Evolutionary conservation across 2,113 vertebrate species (phyloP).

Genomic region (Mobula birostris): DNA sequence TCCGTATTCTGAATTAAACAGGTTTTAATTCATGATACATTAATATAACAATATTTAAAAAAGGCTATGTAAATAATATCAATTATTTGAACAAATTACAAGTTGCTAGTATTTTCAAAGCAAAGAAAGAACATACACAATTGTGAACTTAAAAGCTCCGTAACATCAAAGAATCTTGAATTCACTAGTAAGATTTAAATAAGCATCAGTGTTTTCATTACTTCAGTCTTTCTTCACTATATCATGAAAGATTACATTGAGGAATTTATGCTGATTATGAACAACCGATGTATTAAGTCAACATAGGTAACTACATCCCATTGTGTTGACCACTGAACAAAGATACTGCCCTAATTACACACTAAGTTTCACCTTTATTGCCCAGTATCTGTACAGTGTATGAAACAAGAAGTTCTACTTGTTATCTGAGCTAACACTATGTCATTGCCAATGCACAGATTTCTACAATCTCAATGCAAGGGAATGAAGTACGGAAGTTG

Average conservation of each 20-base stretch:
- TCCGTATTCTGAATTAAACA: background rate
- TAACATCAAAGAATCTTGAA: background rate
- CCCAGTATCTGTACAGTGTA: background rate
- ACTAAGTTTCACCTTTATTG: background rate
- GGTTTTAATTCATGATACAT: background rate
- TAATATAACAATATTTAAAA: background rate
- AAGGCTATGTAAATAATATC: background rate
- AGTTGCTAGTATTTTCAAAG: background rate
- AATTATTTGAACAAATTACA: background rate
- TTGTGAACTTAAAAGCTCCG: background rate
- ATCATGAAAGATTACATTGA: background rate
- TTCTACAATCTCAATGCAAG: background rate
- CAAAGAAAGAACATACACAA: background rate
- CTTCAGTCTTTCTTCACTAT: background rate
- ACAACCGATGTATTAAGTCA: background rate
- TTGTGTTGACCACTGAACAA: background rate
- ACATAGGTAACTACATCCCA: background rate
- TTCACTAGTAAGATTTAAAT: background rate
- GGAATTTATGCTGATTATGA: background rate
- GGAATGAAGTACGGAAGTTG: too few species aligned
- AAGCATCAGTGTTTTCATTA: background rate
- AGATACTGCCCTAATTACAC: background rate
- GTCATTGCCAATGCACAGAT: background rate
- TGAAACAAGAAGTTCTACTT: background rate
- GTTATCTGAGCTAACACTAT: background rate